These are phyloP conservation scores for Brachionus plicatilis DNA, from an alignment of 1,140 invertebrate species.

Conservation along the genomic window DNA sequence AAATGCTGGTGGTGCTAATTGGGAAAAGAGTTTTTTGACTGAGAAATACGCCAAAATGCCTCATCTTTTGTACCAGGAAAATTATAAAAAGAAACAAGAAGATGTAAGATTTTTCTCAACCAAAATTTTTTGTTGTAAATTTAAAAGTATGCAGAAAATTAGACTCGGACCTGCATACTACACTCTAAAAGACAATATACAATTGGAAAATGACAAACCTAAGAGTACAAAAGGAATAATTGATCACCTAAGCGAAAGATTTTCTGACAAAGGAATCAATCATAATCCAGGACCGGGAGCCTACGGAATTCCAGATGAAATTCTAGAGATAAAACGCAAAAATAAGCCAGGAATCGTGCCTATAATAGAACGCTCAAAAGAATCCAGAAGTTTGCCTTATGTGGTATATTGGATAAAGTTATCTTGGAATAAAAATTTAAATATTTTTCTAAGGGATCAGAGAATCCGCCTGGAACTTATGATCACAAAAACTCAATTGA, in stretches of 20 bases:
- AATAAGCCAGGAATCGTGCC: constrained; percentile 12
- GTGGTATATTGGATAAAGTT: not conserved
- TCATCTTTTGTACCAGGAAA: constrained; percentile 29
- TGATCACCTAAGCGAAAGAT: not conserved
- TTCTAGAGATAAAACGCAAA: not conserved
- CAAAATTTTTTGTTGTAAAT: not conserved
- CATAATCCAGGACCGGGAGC: constrained; percentile 1
- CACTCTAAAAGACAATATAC: not conserved
- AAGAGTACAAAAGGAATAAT: not conserved
- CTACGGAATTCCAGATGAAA: constrained; percentile 36
- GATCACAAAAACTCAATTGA: constrained; percentile 10
- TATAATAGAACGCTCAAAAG: constrained; percentile 7
- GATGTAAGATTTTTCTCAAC: not conserved
- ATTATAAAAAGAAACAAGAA: constrained; percentile 26
- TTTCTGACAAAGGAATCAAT: not conserved
- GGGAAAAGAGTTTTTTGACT: constrained; percentile 2
- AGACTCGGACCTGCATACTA: constrained; percentile 36
- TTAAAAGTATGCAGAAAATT: not conserved
- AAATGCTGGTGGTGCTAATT: constrained; percentile 35
- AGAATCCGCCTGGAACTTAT: constrained; percentile 25
- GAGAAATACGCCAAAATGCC: constrained; percentile 36
- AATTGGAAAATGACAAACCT: not conserved
- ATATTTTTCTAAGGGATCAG: not conserved
- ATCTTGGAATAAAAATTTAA: not conserved
- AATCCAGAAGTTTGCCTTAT: not conserved